These are phyloP conservation scores for Tethea ocularis DNA, from an alignment of 2,888 invertebrate genomes.

Conservation along the genomic window DNA sequence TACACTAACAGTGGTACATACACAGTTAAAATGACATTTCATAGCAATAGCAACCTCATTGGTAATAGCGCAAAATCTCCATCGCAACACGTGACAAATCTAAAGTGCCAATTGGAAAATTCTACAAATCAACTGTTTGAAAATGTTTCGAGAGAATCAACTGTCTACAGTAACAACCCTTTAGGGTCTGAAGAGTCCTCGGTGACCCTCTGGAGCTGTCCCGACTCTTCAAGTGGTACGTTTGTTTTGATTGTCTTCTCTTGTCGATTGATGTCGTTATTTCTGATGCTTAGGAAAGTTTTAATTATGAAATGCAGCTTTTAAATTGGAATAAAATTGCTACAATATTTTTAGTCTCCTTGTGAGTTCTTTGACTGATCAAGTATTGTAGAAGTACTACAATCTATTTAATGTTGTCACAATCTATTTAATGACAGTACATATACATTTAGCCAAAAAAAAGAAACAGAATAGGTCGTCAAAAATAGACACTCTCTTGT, in stretches of 20 bases:
- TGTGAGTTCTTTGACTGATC: background rate
- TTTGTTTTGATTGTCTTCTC: constrained; percentile 22
- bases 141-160: constrained; percentile 53
- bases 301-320: constrained; percentile 9
- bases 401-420: too few species aligned
- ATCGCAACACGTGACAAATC: constrained; percentile 44
- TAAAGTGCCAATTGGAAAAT: constrained; percentile 69
- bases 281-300: constrained; percentile 9
- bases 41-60: background rate
- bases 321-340: background rate
- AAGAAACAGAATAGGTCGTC: too few species aligned
- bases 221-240: constrained; percentile 36
- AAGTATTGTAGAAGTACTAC: too few species aligned
- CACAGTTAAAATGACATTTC: background rate
- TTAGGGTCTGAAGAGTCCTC: constrained; percentile 49
- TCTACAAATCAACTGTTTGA: constrained; percentile 76
- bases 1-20: too few species aligned
- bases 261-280: constrained; percentile 16
- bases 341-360: background rate
- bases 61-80: constrained; percentile 13
- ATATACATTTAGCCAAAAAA: too few species aligned
- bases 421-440: too few species aligned
- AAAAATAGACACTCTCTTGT: too few species aligned
- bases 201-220: constrained; percentile 44
- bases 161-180: constrained; percentile 74